Evolutionary conservation across 2,888 invertebrate species (phyloP).

Genomic region (Falcaria lacertinaria): DNA sequence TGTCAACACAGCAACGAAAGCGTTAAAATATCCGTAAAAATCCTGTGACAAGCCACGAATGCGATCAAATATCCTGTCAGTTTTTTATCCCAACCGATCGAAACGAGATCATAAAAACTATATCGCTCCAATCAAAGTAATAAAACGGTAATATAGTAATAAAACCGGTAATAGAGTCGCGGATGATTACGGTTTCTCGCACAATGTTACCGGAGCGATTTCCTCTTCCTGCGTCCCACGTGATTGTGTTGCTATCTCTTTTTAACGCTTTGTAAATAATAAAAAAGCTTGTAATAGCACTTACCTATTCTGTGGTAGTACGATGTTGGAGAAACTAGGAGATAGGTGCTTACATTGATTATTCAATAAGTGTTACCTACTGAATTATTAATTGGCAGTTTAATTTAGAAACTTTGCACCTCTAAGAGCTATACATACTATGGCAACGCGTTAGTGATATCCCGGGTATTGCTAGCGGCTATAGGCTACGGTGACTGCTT

Average conservation of each 20-base stretch:
- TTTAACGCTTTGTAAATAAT: background rate
- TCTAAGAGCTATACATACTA: too few species aligned
- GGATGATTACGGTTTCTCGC: slow-evolving; percentile 13
- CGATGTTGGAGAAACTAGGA: too few species aligned
- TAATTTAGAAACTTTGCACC: too few species aligned
- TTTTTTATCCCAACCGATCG: background rate
- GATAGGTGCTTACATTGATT: too few species aligned
- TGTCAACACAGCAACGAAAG: too few species aligned
- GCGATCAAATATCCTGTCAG: background rate
- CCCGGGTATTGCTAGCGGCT: too few species aligned
- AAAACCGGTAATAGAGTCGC: slow-evolving; percentile 3
- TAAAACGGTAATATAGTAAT: background rate
- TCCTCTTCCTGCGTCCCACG: slow-evolving; percentile 24
- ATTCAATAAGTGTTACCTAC: too few species aligned
- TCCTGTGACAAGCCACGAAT: background rate
- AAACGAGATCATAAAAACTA: background rate
- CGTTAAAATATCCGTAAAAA: background rate
- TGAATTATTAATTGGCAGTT: too few species aligned
- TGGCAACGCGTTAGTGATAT: too few species aligned
- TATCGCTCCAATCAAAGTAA: slow-evolving; percentile 1
- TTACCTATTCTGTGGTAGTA: too few species aligned
- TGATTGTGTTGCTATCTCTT: slow-evolving; percentile 9
- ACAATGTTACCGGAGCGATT: slow-evolving; percentile 10
- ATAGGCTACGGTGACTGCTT: too few species aligned
- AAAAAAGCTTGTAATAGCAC: background rate